Base-by-base conservation (phyloP, 2,888 invertebrate species). In the Stenodema calcarata region DNA sequence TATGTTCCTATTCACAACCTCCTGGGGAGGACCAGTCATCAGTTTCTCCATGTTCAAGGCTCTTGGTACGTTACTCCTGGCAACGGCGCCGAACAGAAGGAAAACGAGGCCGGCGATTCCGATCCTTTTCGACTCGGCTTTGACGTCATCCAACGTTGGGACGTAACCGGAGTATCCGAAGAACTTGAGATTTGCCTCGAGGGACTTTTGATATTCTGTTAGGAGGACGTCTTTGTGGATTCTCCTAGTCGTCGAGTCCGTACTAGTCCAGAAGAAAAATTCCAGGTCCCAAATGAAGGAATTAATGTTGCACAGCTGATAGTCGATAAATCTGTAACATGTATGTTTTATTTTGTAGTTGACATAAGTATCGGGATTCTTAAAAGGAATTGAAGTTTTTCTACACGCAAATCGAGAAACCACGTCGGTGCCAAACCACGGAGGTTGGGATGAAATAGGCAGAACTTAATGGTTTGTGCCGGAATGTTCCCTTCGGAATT, bases 211-310 rank as follows among this genome's bases (percentile, higher is more conserved):
- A 27, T 83, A 83, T 18, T 30, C 69, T 7, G 16, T 28, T 0
- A 83, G 16, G 6, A 83, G 27, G n/a, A 9, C 7, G 23, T 35
- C 12, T 35, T 70, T 73, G 27, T 41, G 11, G 6, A 41, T 14
- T 27, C 28, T 18, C 7, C 70, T 41, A 4, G 42, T 41, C 7
- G n/a, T 27, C 9, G 41, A 27, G 27, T 41, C 9, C n/a, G 73
- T 44, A 23, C 70, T 70, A 0, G 70, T 83, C 27, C 27, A 41
- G 42, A 70, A 23, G 44, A 83, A 73, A n/a, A 41, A 44, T 35
- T 70, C 73, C 7, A 83, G 41, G 27, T 83, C 83, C 83, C 83
- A 83, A 14, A 83, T 83, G 83, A 70, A 83, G 16, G 83, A 83
- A 44, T 73, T 83, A 1, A 23, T 12, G 18, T 70, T n/a, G 47